Evolutionary conservation across 2,113 vertebrate genomes (phyloP).

Genomic region (Odocoileus virginianus): DNA sequence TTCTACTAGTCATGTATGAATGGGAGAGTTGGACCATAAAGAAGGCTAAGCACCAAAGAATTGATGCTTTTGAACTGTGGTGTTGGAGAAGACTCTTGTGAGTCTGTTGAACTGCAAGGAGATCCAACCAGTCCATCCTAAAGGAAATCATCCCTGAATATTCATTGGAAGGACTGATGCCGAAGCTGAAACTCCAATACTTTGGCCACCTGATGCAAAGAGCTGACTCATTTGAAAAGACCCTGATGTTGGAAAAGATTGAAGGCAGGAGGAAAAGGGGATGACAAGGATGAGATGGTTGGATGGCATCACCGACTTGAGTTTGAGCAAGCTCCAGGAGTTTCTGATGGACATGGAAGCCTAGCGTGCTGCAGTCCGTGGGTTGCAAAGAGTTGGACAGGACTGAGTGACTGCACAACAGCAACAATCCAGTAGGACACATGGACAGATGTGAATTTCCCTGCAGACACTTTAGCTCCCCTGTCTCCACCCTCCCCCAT

Average conservation of each 20-base stretch:
- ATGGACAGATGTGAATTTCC: background rate
- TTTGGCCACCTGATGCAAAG: background rate
- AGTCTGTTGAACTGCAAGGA: background rate
- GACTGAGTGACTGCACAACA: background rate
- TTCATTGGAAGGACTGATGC: background rate
- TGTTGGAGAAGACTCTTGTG: background rate
- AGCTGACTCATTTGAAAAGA: background rate
- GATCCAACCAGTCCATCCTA: background rate
- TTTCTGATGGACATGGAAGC: background rate
- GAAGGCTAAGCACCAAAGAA: background rate
- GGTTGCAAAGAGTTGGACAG: rapidly evolving
- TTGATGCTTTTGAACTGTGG: background rate
- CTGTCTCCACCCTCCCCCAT: background rate
- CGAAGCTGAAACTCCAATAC: background rate
- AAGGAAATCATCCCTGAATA: background rate
- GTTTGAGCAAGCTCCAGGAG: background rate
- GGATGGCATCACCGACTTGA: background rate
- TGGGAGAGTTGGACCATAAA: background rate
- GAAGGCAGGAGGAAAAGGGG: background rate
- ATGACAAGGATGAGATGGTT: background rate
- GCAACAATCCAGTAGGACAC: background rate
- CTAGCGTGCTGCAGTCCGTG: background rate
- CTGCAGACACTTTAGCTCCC: background rate
- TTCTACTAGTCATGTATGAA: background rate
- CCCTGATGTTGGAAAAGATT: background rate